Evolutionary conservation across 2,797 vertebrate genomes (phyloP), one percentile per base, ranked within the genome.

Genomic region (Esox lucius): DNA sequence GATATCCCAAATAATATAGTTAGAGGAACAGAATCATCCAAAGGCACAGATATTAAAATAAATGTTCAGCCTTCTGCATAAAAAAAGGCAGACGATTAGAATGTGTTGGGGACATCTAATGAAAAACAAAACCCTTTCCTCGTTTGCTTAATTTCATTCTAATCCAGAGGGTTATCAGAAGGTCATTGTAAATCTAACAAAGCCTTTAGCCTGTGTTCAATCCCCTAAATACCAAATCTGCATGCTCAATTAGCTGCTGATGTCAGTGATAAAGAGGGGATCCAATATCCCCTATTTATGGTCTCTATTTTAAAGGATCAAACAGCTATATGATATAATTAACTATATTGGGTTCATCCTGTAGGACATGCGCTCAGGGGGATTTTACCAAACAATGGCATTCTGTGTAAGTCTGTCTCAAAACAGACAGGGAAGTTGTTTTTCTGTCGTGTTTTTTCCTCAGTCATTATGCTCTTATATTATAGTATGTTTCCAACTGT

Each of bases 361-460:
- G 22, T 69, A 76, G 15, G 49, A 22, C 53, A 65, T 71, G 8
- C 68, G 75, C 62, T 80, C 42, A 49, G 68, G 64, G 65, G 74
- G 76, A 77, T 83, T 28, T 13, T 71, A 75, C 11, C 66, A 31
- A 74, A 74, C 71, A 73, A 65, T 70, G 69, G 53, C 65, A 19
- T 71, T 61, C 39, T 75, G 68, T 84, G 68, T 76, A 69, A 53
- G 49, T 81, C 67, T 68, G 64, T 62, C 74, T 75, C 59, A 39
- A 51, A 42, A 70, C 31, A n/a, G 61, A 71, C 70, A 76, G 74
- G 62, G 35, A 51, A 35, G 48, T 70, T 53, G 67, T 70, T 80
- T 53, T 74, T 66, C 78, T 39, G 74, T 71, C 28, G 59, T 71
- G 74, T 76, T 33, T 56, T 26, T 49, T 39, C 17, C 26, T 68